These are phyloP conservation scores for Cladopsammia gracilis DNA, from an alignment of 64 coral and sea anemone genomes.

Conservation along the genomic window DNA sequence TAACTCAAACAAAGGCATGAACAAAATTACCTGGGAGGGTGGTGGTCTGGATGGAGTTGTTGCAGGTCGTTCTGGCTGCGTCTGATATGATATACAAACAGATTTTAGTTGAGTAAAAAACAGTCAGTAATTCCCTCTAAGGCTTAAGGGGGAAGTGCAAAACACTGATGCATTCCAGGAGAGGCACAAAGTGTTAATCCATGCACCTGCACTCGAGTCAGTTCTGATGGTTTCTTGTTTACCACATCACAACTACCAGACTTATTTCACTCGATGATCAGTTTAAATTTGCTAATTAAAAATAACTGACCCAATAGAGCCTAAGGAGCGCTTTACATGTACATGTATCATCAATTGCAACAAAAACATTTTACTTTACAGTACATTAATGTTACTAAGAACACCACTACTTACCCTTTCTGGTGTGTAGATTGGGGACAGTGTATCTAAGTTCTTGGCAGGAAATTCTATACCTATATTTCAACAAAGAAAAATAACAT, in stretches of 20 bases:
- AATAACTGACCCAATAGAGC: too few relatives aligned
- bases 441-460: slow-evolving; percentile 88
- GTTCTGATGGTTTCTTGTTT: too few relatives aligned
- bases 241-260: too few relatives aligned
- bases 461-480: slow-evolving; percentile 93
- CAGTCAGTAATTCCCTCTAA: not conserved
- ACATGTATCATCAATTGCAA: too few relatives aligned
- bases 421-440: slow-evolving; percentile 96
- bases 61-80: slow-evolving; percentile 54
- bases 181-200: too few relatives aligned
- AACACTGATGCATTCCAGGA: too few relatives aligned
- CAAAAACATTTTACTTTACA: too few relatives aligned
- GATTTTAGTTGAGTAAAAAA: not conserved
- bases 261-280: too few relatives aligned
- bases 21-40: slow-evolving; percentile 23
- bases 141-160: too few relatives aligned
- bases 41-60: slow-evolving; percentile 10
- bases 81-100: slow-evolving; percentile 15
- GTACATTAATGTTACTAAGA: not conserved
- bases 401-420: slow-evolving; percentile 73
- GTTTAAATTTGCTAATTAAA: too few relatives aligned
- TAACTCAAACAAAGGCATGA: not conserved
- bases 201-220: too few relatives aligned
- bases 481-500: not conserved
- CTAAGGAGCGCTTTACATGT: too few relatives aligned